A percentile compares a stretch with the other conserved stretches of the same genome.
phyloP scores from a whole-genome alignment of 2,797 vertebrate genomes.

The Yasuhikotakia modesta region DNA sequence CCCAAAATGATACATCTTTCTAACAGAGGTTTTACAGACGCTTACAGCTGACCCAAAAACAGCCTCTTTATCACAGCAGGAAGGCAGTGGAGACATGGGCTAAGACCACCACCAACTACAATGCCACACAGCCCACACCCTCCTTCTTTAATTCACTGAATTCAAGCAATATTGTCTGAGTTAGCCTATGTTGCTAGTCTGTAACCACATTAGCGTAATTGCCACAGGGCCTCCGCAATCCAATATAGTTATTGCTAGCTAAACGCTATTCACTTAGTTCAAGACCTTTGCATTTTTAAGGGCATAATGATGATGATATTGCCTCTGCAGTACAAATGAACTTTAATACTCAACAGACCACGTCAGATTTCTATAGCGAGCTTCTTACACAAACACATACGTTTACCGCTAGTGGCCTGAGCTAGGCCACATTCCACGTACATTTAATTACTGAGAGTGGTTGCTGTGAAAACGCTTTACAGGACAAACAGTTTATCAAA shows the following conservation, averaged over 20 bases:
- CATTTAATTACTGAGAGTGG: constrained; percentile 50
- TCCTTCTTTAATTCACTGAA: neutral
- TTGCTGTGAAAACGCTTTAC: constrained; percentile 58
- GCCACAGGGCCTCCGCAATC: neutral
- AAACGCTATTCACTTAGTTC: constrained; percentile 31
- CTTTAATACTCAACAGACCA: constrained; percentile 14
- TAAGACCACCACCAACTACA: constrained; percentile 17
- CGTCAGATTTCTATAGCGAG: constrained; percentile 13
- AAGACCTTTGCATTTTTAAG: constrained; percentile 13
- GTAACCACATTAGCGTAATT: constrained; percentile 19
- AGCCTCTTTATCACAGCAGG: constrained; percentile 24
- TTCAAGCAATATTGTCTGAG: neutral
- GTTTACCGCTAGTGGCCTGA: constrained; percentile 25
- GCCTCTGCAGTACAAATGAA: neutral
- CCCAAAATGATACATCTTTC: constrained; percentile 44
- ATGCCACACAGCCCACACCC: constrained; percentile 11
- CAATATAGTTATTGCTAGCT: constrained; percentile 31
- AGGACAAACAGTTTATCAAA: constrained; percentile 60
- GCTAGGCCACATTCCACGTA: constrained; percentile 30
- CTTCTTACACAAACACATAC: neutral
- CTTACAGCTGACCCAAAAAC: neutral
- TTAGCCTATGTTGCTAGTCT: constrained; percentile 4
- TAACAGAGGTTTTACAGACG: constrained; percentile 33
- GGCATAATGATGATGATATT: constrained; percentile 23
- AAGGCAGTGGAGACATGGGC: constrained; percentile 17